Percentiles rank a stretch among this genome's conserved stretches.
phyloP scores from a whole-genome alignment of 1,140 invertebrate species.

The Linepithema humile region DNA sequence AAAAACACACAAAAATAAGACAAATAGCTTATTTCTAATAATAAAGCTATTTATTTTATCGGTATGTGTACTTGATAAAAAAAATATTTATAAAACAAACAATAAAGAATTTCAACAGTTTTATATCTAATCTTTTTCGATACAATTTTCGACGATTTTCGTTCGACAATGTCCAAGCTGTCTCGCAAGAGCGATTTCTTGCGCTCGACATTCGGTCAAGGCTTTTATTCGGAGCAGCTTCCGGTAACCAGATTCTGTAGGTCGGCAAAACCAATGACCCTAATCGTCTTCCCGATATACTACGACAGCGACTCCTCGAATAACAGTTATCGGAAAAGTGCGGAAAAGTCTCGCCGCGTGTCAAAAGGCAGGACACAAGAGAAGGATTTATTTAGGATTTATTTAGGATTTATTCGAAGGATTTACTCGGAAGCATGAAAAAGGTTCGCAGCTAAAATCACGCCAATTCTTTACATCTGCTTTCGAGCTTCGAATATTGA shows the following conservation, averaged over 20 bases:
- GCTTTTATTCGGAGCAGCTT: constrained; percentile 38
- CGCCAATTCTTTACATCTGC: background rate
- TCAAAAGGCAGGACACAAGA: background rate
- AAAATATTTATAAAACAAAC: background rate
- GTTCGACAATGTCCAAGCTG: background rate
- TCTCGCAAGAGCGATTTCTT: constrained; percentile 6
- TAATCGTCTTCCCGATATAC: constrained; percentile 55
- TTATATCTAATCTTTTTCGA: background rate
- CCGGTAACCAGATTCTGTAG: constrained; percentile 47
- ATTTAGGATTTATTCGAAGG: background rate
- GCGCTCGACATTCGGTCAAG: constrained; percentile 12
- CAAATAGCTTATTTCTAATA: no score
- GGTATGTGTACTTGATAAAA: background rate
- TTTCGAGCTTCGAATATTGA: background rate
- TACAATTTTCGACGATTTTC: background rate
- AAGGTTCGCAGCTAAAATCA: background rate
- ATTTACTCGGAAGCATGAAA: background rate
- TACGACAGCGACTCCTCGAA: background rate
- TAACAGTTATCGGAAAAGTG: constrained; percentile 38
- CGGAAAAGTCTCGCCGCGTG: constrained; percentile 2
- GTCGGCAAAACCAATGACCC: constrained; percentile 68
- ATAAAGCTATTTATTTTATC: no score
- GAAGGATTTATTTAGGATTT: no score
- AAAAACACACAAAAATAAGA: no score
- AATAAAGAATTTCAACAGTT: background rate